Evolutionary conservation across 2,797 vertebrate genomes (phyloP).

Genomic region (Gastrophryne carolinensis): DNA sequence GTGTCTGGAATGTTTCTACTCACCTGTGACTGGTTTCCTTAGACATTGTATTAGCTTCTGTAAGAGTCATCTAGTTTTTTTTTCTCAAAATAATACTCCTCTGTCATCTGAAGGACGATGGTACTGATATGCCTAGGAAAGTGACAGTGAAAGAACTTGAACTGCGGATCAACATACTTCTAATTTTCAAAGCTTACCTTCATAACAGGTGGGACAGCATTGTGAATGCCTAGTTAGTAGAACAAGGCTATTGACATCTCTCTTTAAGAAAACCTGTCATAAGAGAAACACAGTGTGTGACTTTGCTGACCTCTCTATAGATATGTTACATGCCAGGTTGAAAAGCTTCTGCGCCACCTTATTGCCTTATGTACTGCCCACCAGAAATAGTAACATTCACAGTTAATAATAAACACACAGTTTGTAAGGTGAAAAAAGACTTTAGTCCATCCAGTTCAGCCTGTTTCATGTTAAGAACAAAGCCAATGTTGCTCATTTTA

Average conservation of each 20-base stretch:
- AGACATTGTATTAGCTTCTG: neutral
- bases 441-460: too few relatives aligned
- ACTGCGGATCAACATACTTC: too few relatives aligned
- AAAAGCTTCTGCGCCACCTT: too few relatives aligned
- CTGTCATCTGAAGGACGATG: neutral
- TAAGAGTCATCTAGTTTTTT: neutral
- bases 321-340: too few relatives aligned
- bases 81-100: neutral
- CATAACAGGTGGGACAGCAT: constrained; percentile 27
- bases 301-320: too few relatives aligned
- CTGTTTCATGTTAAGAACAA: too few relatives aligned
- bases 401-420: too few relatives aligned
- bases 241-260: neutral
- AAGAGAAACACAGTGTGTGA: neutral
- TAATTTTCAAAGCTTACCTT: neutral
- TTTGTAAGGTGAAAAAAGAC: too few relatives aligned
- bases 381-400: too few relatives aligned
- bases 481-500: too few relatives aligned
- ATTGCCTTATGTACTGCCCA: too few relatives aligned
- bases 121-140: neutral
- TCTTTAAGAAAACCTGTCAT: neutral
- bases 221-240: neutral
- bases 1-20: constrained; percentile 16
- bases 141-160: neutral
- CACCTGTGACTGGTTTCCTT: constrained; percentile 9